Evolutionary conservation across 2,113 vertebrate genomes (phyloP), one percentile per base, ranked within the genome.

Genomic region (Tringa solitaria): DNA sequence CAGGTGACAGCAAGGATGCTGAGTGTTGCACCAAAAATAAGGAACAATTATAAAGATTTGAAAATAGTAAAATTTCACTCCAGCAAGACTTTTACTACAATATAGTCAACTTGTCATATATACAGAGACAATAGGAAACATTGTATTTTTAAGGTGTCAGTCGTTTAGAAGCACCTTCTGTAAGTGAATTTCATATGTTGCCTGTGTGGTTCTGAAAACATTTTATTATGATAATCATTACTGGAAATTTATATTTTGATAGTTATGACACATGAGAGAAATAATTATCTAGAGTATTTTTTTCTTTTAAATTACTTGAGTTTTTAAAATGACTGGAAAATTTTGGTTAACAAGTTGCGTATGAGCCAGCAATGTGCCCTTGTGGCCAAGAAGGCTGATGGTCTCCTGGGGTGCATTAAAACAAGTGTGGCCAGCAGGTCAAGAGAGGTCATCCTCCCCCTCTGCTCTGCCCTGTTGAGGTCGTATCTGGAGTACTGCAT

Each of bases 171-270:
- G 19, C 8, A 46, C 4, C 48, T 93, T 87, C 84, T 94, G 32
- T 80, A 96, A 93, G 73, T 82, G 65, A 92, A 82, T 70, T 80
- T 95, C 73, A 76, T 92, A 59, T 22, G 7, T 72, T 96, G 76
- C 65, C 60, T 94, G 23, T 39, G 53, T 87, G 10, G n/a, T 74
- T 95, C 43, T 48, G 81, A 77, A 96, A 69, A 48, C 4, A 20
- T 32, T 72, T 28, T 80, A 41, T 90, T 63, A 73, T 32, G 51
- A 78, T 83, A 68, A 64, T 89, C 8, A 76, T 84, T 69, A 79
- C 4, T 32, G n/a, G 46, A 43, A 78, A 70, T 87, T 7, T 86
- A 69, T 70, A 45, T 27, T n/a, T 65, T 53, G 9, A 8, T 30
- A 86, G 75, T 80, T 74, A 7, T 28, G 14, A n/a, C 50, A 87